A percentile compares a stretch with the other conserved stretches of the same genome.
phyloP scores from a whole-genome alignment of 2,797 vertebrate genomes.

The Pempheris klunzingeri region DNA sequence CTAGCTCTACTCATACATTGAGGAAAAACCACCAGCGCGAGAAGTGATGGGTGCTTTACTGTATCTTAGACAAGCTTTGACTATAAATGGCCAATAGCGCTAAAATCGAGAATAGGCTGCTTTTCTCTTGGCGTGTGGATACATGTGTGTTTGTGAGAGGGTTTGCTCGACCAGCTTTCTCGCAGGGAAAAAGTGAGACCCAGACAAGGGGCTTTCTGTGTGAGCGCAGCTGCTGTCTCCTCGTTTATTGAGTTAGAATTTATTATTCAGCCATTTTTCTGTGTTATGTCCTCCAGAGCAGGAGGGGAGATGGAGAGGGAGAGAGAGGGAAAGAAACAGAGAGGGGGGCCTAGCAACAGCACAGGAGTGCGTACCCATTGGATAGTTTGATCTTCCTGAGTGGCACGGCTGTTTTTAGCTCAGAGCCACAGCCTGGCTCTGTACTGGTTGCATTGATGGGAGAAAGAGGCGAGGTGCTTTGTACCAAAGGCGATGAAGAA shows the following conservation, averaged over 20 bases:
- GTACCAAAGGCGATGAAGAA: constrained; percentile 48
- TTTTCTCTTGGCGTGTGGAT: constrained; percentile 28
- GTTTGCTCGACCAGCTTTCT: constrained; percentile 58
- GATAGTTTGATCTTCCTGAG: constrained; percentile 84
- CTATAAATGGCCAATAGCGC: constrained; percentile 31
- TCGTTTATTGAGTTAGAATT: constrained; percentile 86
- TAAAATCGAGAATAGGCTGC: constrained; percentile 46
- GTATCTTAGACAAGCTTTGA: constrained; percentile 26
- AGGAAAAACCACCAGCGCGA: constrained; percentile 20
- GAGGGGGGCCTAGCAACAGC: constrained; percentile 84
- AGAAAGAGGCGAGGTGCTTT: constrained; percentile 59
- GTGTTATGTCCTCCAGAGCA: constrained; percentile 82
- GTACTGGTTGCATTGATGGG: constrained; percentile 66
- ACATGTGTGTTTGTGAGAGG: constrained; percentile 37
- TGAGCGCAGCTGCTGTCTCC: constrained; percentile 83
- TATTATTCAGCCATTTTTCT: constrained; percentile 87
- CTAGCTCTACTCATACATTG: constrained; percentile 18
- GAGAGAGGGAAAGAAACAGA: constrained; percentile 66
- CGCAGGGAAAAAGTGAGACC: constrained; percentile 58
- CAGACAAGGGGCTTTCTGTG: constrained; percentile 82
- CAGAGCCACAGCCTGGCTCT: constrained; percentile 78
- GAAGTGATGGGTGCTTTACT: constrained; percentile 39
- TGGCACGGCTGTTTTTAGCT: constrained; percentile 83
- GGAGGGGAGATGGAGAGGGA: constrained; percentile 66
- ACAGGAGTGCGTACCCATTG: constrained; percentile 81